A percentile compares a stretch with the other conserved stretches of the same genome.
These are phyloP conservation scores for Pontoporia blainvillei DNA, from an alignment of 2,113 vertebrate genomes.

Conservation along the genomic window DNA sequence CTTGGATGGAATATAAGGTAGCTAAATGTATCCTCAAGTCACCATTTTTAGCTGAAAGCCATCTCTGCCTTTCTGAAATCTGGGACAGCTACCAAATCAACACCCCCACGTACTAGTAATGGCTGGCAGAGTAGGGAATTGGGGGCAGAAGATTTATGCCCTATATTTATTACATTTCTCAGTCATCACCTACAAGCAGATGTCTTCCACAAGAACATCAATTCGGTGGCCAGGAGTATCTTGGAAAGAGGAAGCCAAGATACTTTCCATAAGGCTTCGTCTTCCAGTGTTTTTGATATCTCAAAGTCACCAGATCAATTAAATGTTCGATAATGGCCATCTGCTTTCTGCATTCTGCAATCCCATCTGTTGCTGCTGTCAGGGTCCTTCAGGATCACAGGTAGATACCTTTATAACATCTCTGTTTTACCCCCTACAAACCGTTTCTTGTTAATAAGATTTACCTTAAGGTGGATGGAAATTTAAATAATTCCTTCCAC, in stretches of 20 bases:
- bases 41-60: constrained; percentile 57
- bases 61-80: constrained; percentile 56
- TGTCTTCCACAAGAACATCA: constrained; percentile 58
- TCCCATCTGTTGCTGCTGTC: background rate
- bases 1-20: constrained; percentile 3
- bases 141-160: constrained; percentile 45
- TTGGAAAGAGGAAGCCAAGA: constrained; percentile 51
- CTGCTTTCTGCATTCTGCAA: background rate
- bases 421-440: background rate
- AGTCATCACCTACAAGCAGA: constrained; percentile 64
- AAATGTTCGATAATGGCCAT: background rate
- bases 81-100: constrained; percentile 49
- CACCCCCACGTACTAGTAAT: constrained; percentile 56
- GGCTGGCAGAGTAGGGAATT: constrained; percentile 45
- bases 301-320: background rate
- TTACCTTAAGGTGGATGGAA: background rate
- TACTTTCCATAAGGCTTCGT: background rate
- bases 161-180: constrained; percentile 50
- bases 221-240: constrained; percentile 39
- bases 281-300: constrained; percentile 1
- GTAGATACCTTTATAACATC: background rate
- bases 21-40: constrained; percentile 49
- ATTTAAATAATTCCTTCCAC: background rate
- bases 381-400: background rate
- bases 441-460: background rate